These are phyloP conservation scores for Lethocerus indicus DNA, from an alignment of 1,140 invertebrate genomes.

Conservation along the genomic window DNA sequence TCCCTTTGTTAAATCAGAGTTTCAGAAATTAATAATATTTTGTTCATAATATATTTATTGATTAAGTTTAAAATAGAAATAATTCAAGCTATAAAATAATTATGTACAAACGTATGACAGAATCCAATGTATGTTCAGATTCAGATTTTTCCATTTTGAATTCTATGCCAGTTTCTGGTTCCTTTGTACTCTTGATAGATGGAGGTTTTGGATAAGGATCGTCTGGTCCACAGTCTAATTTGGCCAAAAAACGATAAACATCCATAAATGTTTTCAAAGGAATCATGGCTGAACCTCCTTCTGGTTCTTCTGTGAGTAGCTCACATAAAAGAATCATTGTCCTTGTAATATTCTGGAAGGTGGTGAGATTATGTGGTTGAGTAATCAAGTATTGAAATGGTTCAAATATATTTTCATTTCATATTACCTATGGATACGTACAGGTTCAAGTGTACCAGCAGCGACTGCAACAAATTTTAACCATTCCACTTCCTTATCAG, in stretches of 20 bases:
- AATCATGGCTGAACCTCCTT: conserved; percentile 59
- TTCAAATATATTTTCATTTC: background rate
- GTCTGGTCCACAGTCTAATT: conserved; percentile 14
- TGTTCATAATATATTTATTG: no score
- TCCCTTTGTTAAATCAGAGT: no score
- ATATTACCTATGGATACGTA: conserved; percentile 20
- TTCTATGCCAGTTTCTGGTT: no score
- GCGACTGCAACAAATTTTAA: conserved; percentile 48
- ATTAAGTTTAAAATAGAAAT: no score
- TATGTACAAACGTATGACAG: no score
- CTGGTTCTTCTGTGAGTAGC: conserved; percentile 59
- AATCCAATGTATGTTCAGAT: no score
- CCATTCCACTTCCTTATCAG: conserved; percentile 25
- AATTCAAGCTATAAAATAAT: no score
- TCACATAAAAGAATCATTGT: conserved; percentile 70
- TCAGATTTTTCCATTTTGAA: no score
- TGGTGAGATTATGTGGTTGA: background rate
- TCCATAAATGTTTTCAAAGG: conserved; percentile 24
- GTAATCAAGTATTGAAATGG: background rate
- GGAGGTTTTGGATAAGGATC: no score
- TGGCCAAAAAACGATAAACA: conserved; percentile 14
- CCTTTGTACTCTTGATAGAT: no score
- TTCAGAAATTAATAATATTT: no score
- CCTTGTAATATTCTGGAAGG: conserved; percentile 44
- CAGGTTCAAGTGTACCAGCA: conserved; percentile 38